Conservation (phyloP, 2,888 invertebrate genomes). For the Nemapogon koenigi region DNA sequence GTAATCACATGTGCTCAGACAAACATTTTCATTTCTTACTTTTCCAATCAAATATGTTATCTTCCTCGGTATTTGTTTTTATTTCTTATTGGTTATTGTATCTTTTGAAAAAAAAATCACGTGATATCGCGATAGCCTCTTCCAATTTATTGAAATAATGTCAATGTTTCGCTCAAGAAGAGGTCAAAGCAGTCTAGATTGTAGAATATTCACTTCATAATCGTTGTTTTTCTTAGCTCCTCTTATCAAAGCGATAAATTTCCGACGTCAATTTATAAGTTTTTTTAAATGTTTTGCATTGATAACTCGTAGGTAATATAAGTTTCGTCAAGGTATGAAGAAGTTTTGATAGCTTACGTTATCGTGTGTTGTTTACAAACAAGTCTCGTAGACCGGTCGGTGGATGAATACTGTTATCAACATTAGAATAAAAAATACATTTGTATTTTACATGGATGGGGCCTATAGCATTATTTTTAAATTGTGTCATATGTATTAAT, state of each 20-base stretch:
- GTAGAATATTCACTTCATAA: slow-evolving; percentile 4
- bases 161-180: neutral
- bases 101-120: too few relatives aligned
- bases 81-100: too few relatives aligned
- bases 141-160: too few relatives aligned
- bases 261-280: slow-evolving; percentile 28
- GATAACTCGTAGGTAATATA: too few relatives aligned
- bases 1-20: too few relatives aligned
- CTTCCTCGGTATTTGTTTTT: too few relatives aligned
- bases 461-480: slow-evolving; percentile 19
- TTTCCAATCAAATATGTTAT: too few relatives aligned
- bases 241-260: slow-evolving; percentile 24
- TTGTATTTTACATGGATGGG: neutral
- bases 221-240: slow-evolving; percentile 7
- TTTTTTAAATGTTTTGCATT: too few relatives aligned
- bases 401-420: neutral
- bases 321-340: slow-evolving; percentile 5
- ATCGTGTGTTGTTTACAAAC: slow-evolving; percentile 8
- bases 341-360: slow-evolving; percentile 1
- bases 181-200: neutral
- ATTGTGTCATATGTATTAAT: slow-evolving; percentile 41
- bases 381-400: slow-evolving; percentile 3
- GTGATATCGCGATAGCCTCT: too few relatives aligned
- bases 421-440: neutral
- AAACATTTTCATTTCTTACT: too few relatives aligned